Evolutionary conservation across 2,113 vertebrate species (phyloP).

Genomic region (Hippocampus barbouri): DNA sequence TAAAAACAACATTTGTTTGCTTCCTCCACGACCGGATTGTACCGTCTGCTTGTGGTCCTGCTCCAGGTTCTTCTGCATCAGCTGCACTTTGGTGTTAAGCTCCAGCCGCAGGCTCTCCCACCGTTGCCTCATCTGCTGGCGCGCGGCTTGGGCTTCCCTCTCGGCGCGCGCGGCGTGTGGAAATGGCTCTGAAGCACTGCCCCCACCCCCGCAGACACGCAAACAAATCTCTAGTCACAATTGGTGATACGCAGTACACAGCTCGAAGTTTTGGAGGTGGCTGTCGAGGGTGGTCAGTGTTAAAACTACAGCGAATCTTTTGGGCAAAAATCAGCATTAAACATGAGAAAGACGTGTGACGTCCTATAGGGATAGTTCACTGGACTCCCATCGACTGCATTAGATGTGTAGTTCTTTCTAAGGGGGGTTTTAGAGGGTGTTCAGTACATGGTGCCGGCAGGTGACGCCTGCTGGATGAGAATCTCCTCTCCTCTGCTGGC

Average conservation of each 20-base stretch:
- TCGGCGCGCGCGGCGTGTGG: slow-evolving; percentile 75
- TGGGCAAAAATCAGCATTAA: no score
- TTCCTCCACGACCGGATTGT: slow-evolving; percentile 13
- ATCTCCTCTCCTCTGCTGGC: slow-evolving; percentile 90
- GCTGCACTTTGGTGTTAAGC: slow-evolving; percentile 80
- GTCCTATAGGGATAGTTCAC: no score
- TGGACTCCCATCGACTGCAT: no score
- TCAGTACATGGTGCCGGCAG: slow-evolving; percentile 59
- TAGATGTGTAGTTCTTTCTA: no score
- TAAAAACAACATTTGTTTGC: neutral
- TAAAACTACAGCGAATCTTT: no score
- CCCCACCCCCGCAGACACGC: slow-evolving; percentile 21
- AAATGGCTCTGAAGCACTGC: slow-evolving; percentile 75
- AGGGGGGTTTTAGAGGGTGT: neutral
- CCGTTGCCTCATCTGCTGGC: slow-evolving; percentile 80
- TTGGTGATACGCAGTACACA: neutral
- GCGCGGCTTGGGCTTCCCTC: slow-evolving; percentile 66
- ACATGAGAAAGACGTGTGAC: no score
- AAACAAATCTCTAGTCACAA: slow-evolving; percentile 9
- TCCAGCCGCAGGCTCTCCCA: slow-evolving; percentile 87
- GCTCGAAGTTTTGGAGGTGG: neutral
- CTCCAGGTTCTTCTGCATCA: slow-evolving; percentile 81
- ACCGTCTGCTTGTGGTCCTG: slow-evolving; percentile 82
- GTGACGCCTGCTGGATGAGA: slow-evolving; percentile 78
- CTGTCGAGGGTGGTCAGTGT: neutral